Evolutionary conservation across 2,797 vertebrate species (phyloP).

Genomic region (Chaetodon trifasciatus): DNA sequence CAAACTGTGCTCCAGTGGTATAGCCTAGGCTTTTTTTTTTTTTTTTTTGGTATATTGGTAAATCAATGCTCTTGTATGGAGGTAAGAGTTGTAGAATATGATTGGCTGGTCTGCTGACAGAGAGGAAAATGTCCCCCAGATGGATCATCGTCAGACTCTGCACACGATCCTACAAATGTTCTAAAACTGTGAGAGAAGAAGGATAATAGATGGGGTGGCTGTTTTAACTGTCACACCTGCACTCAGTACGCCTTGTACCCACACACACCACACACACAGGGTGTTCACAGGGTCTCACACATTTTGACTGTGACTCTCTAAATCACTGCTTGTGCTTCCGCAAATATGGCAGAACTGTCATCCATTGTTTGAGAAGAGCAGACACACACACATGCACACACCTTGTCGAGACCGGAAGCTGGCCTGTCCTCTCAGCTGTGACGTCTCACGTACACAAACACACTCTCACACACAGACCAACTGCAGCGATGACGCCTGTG

Average conservation of each 20-base stretch:
- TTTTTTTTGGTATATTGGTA: too few species aligned
- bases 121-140: background rate
- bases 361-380: slow-evolving; percentile 65
- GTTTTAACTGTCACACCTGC: slow-evolving; percentile 46
- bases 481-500: slow-evolving; percentile 74
- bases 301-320: slow-evolving; percentile 55
- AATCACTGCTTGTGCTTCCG: slow-evolving; percentile 66
- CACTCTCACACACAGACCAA: slow-evolving; percentile 67
- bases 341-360: slow-evolving; percentile 59
- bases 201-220: slow-evolving; percentile 34
- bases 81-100: too few species aligned
- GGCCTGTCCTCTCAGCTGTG: slow-evolving; percentile 72
- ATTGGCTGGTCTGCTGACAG: too few species aligned
- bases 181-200: slow-evolving; percentile 23
- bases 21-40: too few species aligned
- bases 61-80: too few species aligned
- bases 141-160: background rate
- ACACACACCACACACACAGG: slow-evolving; percentile 12
- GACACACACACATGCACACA: slow-evolving; percentile 36
- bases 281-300: slow-evolving; percentile 44
- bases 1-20: too few species aligned
- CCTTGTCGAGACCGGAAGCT: slow-evolving; percentile 60
- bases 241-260: slow-evolving; percentile 8
- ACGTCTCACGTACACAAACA: slow-evolving; percentile 74
- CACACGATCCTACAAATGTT: slow-evolving; percentile 12